phyloP scores from a whole-genome alignment of 2,797 vertebrate genomes.

The Oophaga sylvatica region DNA sequence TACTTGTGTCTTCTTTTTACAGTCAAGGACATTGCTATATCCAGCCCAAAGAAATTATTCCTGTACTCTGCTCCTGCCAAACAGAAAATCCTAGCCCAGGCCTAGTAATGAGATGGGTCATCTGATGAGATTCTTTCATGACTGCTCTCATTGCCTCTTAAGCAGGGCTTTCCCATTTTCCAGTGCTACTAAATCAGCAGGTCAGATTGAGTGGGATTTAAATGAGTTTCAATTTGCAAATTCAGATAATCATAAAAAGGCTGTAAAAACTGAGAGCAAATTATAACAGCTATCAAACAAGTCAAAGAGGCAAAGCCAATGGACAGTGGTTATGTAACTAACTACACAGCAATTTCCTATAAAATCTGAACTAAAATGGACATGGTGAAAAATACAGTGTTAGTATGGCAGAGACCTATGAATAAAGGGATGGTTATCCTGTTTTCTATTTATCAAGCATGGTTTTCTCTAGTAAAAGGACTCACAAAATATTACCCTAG shows the following conservation, averaged over 20 bases:
- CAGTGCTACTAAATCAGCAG: constrained; percentile 34
- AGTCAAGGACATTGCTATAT: constrained; percentile 67
- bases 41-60: constrained; percentile 64
- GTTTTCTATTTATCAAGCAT: too few species aligned
- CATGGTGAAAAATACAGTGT: not conserved
- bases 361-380: not conserved
- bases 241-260: constrained; percentile 23
- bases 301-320: not conserved
- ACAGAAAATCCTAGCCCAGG: constrained; percentile 61
- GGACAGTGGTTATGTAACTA: not conserved
- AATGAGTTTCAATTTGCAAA: constrained; percentile 2
- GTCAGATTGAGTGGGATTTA: constrained; percentile 2
- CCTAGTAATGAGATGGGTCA: constrained; percentile 60
- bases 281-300: not conserved
- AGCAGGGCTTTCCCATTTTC: constrained; percentile 63
- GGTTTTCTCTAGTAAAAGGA: too few species aligned
- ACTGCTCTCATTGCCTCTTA: constrained; percentile 46
- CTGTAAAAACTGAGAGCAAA: not conserved
- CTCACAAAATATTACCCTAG: too few species aligned
- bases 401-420: too few species aligned
- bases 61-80: constrained; percentile 62
- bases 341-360: not conserved
- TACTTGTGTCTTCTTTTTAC: constrained; percentile 66
- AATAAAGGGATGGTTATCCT: too few species aligned
- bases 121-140: constrained; percentile 62